Evolutionary conservation across 1,140 invertebrate species (phyloP).

Genomic region (Caenorhabditis inopinata): DNA sequence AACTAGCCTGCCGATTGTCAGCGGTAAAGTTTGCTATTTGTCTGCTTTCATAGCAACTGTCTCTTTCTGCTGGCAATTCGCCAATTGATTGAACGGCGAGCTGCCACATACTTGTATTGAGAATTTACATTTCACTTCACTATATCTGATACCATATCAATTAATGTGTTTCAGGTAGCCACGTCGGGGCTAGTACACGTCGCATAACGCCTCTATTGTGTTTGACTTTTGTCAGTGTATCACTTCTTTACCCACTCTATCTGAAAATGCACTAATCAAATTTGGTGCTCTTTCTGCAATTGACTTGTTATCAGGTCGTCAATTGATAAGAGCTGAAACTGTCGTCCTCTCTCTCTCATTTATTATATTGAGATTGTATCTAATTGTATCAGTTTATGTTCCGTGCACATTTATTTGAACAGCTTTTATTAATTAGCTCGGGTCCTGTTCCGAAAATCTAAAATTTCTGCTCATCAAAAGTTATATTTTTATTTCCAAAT

Average conservation of each 20-base stretch:
- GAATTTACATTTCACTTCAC: too few relatives aligned
- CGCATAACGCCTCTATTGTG: constrained; percentile 25
- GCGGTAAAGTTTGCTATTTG: too few relatives aligned
- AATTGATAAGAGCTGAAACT: constrained; percentile 18
- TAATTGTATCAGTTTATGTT: not conserved
- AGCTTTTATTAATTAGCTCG: too few relatives aligned
- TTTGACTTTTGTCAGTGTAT: not conserved
- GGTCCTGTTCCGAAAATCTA: too few relatives aligned
- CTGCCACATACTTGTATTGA: too few relatives aligned
- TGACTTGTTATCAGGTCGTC: constrained; percentile 8
- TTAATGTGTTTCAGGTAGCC: constrained; percentile 7
- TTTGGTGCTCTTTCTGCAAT: constrained; percentile 2
- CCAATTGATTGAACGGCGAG: too few relatives aligned
- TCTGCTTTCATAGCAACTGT: too few relatives aligned
- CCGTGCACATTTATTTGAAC: too few relatives aligned
- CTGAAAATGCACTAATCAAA: constrained; percentile 12
- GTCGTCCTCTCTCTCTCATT: not conserved
- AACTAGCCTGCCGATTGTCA: too few relatives aligned
- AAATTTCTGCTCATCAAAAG: not conserved
- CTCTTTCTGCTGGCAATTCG: too few relatives aligned
- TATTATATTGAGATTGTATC: not conserved
- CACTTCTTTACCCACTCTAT: not conserved
- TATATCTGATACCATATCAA: not conserved
- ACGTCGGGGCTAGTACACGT: constrained; percentile 1
- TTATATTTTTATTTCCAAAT: not conserved